phyloP scores from a whole-genome alignment of 2,888 invertebrate species.

The Patella depressa region DNA sequence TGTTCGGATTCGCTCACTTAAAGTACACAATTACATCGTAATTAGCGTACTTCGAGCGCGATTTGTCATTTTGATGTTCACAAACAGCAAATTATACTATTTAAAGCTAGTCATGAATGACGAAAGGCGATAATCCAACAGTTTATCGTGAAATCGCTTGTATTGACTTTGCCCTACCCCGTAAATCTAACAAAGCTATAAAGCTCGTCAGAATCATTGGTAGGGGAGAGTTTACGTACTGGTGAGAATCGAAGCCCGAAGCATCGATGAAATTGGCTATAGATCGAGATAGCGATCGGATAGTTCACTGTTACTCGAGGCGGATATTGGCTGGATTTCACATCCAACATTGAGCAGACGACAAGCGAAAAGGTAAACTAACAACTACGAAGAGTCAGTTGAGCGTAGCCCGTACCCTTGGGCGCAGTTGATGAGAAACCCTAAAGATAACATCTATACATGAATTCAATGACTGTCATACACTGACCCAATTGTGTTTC shows the following conservation, averaged over 20 bases:
- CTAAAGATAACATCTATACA: constrained; percentile 7
- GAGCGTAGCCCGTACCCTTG: constrained; percentile 9
- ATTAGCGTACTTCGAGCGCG: too few relatives aligned
- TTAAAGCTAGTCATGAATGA: neutral
- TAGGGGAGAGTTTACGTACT: neutral
- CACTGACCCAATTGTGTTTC: constrained; percentile 1
- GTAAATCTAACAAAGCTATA: too few relatives aligned
- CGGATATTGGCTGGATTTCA: constrained; percentile 10
- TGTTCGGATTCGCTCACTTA: too few relatives aligned
- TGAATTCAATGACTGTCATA: neutral
- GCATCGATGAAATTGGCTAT: constrained; percentile 5
- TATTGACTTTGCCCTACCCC: too few relatives aligned
- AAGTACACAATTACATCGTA: too few relatives aligned
- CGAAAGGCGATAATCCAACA: neutral
- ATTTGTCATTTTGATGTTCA: neutral
- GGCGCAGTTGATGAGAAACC: constrained; percentile 2
- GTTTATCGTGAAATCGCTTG: constrained; percentile 1
- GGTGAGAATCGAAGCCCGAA: constrained; percentile 4
- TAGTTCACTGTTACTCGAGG: neutral
- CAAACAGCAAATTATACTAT: neutral
- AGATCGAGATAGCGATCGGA: neutral
- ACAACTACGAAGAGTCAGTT: neutral
- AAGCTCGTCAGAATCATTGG: too few relatives aligned
- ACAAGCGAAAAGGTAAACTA: neutral
- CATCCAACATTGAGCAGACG: neutral